Conservation (phyloP, 2,888 invertebrate genomes). For the Yponomeuta cagnagella region DNA sequence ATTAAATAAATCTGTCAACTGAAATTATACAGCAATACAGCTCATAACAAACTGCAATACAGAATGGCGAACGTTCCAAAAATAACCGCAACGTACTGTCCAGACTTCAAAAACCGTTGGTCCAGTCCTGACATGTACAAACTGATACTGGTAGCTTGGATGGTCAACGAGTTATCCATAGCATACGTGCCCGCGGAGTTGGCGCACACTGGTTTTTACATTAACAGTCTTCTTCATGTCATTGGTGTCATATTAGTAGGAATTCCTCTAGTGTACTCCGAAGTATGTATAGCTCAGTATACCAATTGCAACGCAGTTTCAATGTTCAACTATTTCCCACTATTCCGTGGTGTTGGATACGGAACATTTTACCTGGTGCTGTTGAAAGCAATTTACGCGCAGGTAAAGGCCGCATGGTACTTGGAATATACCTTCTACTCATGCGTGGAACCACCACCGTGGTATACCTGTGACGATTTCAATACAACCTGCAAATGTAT, state of each 20-base stretch:
- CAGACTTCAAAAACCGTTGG: slow-evolving; percentile 41
- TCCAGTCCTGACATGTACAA: slow-evolving; percentile 46
- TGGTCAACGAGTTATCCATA: slow-evolving; percentile 52
- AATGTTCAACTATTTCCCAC: slow-evolving; percentile 58
- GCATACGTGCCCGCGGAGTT: slow-evolving; percentile 42
- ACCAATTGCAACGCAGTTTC: slow-evolving; percentile 49
- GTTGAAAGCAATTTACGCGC: slow-evolving; percentile 44
- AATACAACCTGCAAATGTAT: slow-evolving; percentile 44
- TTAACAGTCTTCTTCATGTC: slow-evolving; percentile 36
- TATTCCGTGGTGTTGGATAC: slow-evolving; percentile 51
- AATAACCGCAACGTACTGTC: slow-evolving; percentile 27
- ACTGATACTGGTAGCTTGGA: slow-evolving; percentile 53
- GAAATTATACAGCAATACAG: too few relatives aligned
- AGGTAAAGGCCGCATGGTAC: slow-evolving; percentile 53
- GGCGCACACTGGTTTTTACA: slow-evolving; percentile 49
- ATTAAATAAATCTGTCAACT: too few relatives aligned
- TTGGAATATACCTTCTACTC: slow-evolving; percentile 51
- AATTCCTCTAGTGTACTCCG: slow-evolving; percentile 59
- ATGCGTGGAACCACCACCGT: slow-evolving; percentile 50
- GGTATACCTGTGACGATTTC: slow-evolving; percentile 53
- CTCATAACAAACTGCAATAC: too few relatives aligned
- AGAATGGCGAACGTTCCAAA: slow-evolving; percentile 16
- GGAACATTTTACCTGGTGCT: slow-evolving; percentile 43
- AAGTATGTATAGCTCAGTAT: slow-evolving; percentile 60
- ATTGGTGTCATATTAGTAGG: slow-evolving; percentile 47